Evolutionary conservation across 2,113 vertebrate species (phyloP).

Genomic region (Mesocricetus auratus): DNA sequence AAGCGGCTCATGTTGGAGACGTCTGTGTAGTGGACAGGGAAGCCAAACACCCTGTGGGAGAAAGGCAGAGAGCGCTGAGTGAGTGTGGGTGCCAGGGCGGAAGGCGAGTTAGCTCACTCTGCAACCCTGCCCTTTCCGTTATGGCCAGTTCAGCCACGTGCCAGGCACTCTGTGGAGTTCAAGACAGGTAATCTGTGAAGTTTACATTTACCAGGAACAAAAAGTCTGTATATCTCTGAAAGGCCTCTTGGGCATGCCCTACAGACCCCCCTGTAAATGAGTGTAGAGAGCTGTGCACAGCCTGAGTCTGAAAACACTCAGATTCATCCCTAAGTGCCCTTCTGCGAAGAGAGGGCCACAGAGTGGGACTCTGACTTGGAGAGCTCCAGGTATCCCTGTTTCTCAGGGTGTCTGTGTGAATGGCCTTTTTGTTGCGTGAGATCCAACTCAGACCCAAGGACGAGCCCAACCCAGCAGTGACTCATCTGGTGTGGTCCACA

Average conservation of each 20-base stretch:
- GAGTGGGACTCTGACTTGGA: too few relatives aligned
- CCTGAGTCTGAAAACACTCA: background rate
- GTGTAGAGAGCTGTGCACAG: background rate
- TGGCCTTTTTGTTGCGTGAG: background rate
- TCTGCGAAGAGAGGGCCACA: background rate
- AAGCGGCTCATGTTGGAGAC: constrained; percentile 99
- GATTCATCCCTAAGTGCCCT: background rate
- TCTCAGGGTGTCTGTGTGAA: background rate
- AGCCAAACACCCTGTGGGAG: constrained; percentile 93
- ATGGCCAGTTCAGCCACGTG: accelerated
- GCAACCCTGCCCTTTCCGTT: background rate
- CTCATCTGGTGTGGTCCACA: background rate
- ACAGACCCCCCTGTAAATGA: background rate
- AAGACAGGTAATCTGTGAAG: background rate
- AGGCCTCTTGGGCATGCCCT: too few relatives aligned
- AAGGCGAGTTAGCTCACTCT: background rate
- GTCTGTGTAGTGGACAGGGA: constrained; percentile 98
- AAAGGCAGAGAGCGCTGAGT: constrained; percentile 24
- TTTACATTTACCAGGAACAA: background rate
- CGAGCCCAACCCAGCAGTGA: background rate
- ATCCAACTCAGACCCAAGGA: background rate
- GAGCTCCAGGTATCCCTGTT: background rate
- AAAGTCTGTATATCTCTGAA: background rate
- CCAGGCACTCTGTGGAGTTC: background rate
- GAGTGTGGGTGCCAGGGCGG: background rate